phyloP scores from a whole-genome alignment of 2,797 vertebrate species.

The Cryptoprocta ferox region DNA sequence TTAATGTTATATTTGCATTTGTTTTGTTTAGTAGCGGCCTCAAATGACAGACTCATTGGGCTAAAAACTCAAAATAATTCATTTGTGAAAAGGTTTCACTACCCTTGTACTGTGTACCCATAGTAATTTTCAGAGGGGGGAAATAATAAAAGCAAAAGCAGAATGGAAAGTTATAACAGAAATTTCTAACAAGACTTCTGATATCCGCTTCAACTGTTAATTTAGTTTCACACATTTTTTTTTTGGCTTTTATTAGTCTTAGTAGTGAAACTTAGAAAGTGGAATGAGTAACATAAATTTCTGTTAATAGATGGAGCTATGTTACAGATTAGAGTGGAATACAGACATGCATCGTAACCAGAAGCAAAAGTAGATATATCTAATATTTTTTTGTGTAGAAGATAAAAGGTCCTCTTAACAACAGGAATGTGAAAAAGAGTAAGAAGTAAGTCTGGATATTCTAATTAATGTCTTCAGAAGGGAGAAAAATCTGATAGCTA shows the following conservation, averaged over 20 bases:
- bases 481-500: neutral
- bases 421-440: neutral
- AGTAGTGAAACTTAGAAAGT: neutral
- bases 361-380: neutral
- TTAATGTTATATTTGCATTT: neutral
- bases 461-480: neutral
- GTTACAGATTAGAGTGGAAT: neutral
- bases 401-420: neutral
- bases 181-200: neutral
- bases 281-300: neutral
- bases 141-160: neutral
- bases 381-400: neutral
- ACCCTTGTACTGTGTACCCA: neutral
- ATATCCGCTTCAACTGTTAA: neutral
- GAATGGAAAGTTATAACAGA: neutral
- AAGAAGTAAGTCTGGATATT: neutral
- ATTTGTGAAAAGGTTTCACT: neutral
- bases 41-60: neutral
- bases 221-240: neutral
- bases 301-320: neutral
- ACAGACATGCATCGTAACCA: neutral
- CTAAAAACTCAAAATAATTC: neutral
- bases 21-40: neutral
- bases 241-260: neutral
- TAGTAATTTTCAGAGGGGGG: neutral